These are phyloP conservation scores for Pteronotus mesoamericanus DNA, from an alignment of 2,797 vertebrate species.

Conservation along the genomic window DNA sequence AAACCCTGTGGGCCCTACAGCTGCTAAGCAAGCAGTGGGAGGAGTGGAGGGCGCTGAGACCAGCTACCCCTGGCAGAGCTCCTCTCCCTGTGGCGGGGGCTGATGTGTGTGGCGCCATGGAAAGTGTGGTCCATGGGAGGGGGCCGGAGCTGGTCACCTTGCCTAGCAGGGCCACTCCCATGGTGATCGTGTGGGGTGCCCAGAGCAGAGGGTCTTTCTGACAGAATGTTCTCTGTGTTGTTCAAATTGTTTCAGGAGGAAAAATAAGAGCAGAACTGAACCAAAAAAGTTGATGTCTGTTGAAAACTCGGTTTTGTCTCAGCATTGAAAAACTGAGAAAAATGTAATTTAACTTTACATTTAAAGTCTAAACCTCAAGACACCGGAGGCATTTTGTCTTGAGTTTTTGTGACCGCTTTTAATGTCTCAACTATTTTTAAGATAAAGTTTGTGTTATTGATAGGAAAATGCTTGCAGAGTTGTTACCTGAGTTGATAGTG, in stretches of 20 bases:
- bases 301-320: not conserved
- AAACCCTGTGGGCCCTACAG: not conserved
- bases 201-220: not conserved
- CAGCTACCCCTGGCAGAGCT: not conserved
- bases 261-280: not conserved
- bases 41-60: not conserved
- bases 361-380: not conserved
- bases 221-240: not conserved
- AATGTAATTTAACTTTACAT: not conserved
- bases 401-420: constrained; percentile 11
- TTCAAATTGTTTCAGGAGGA: not conserved
- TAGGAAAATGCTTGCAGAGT: not conserved
- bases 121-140: not conserved
- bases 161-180: not conserved
- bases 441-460: not conserved
- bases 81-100: too few relatives aligned
- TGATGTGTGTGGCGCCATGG: too few relatives aligned
- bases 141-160: not conserved
- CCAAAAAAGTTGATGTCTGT: not conserved
- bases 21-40: not conserved
- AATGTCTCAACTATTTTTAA: not conserved
- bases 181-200: too few relatives aligned
- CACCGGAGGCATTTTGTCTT: not conserved
- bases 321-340: not conserved
- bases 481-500: not conserved